phyloP scores from a whole-genome alignment of 2,113 vertebrate species.

The Taxidea taxus region DNA sequence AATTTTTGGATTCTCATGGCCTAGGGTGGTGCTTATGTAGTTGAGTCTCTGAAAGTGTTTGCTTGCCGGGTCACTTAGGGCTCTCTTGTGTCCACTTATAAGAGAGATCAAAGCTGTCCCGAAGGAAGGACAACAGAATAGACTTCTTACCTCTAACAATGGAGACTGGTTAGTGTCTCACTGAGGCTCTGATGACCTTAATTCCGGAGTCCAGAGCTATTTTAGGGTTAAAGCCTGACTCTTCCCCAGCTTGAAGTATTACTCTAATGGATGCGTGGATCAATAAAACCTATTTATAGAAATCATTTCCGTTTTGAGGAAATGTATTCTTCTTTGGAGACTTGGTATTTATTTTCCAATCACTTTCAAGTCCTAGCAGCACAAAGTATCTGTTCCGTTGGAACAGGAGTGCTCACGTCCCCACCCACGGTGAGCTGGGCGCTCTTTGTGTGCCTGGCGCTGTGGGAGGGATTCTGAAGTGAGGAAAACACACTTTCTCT shows the following conservation, averaged over 20 bases:
- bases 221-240: not conserved
- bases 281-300: not conserved
- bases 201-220: not conserved
- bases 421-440: accelerated
- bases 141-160: not conserved
- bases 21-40: not conserved
- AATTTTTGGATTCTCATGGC: no score
- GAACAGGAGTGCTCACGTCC: accelerated
- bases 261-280: not conserved
- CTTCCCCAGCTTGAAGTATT: not conserved
- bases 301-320: not conserved
- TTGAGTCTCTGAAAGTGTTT: not conserved
- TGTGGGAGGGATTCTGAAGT: not conserved
- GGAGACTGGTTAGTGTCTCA: not conserved
- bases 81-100: not conserved
- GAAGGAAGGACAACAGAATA: no score
- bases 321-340: not conserved
- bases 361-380: not conserved
- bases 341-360: not conserved
- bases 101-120: not conserved
- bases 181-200: not conserved
- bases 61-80: not conserved
- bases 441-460: accelerated
- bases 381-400: not conserved
- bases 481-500: not conserved